These are phyloP conservation scores for Deilephila elpenor DNA, from an alignment of 2,888 invertebrate species.

Conservation along the genomic window DNA sequence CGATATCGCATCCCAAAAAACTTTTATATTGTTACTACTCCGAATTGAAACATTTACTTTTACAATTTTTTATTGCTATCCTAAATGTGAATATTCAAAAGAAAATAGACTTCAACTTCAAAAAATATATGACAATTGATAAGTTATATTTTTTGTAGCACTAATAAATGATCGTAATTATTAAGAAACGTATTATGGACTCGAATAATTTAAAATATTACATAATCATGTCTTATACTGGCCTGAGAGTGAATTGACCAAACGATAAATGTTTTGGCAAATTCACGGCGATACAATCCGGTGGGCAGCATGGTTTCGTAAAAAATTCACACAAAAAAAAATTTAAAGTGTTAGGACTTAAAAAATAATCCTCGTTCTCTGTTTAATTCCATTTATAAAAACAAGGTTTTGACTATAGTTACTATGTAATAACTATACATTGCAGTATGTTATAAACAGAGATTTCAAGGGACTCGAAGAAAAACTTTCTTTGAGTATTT, in stretches of 20 bases:
- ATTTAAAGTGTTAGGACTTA: not conserved
- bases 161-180: too few relatives aligned
- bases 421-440: not conserved
- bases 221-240: constrained; percentile 7
- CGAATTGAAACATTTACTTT: too few relatives aligned
- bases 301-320: constrained; percentile 16
- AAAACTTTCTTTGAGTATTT: not conserved
- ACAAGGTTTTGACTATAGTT: not conserved
- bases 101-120: not conserved
- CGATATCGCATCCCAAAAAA: not conserved
- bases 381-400: not conserved
- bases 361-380: not conserved
- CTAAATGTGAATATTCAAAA: not conserved
- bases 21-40: too few relatives aligned
- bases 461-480: not conserved
- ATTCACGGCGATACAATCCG: not conserved
- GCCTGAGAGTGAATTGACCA: constrained; percentile 16
- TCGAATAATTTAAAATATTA: not conserved
- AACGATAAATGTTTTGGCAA: not conserved
- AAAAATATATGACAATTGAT: not conserved
- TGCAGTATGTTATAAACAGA: not conserved
- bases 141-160: too few relatives aligned
- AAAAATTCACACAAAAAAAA: constrained; percentile 21
- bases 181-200: not conserved
- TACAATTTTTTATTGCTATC: not conserved